A percentile compares a stretch with the other conserved stretches of the same genome.
These are phyloP conservation scores for Crenuchus spilurus DNA, from an alignment of 2,797 vertebrate genomes.

Conservation along the genomic window DNA sequence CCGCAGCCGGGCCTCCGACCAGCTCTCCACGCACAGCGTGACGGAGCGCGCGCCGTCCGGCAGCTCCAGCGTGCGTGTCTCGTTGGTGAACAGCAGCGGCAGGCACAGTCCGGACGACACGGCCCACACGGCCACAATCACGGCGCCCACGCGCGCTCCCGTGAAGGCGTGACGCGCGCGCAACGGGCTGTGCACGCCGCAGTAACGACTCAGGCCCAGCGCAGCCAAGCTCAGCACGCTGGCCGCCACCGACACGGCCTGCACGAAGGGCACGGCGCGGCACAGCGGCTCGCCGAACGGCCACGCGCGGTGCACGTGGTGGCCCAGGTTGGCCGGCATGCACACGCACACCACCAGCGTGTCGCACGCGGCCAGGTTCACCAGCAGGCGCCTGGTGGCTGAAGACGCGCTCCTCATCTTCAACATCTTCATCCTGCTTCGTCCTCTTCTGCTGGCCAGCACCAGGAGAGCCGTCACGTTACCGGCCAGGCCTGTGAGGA, in stretches of 20 bases:
- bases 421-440: not conserved
- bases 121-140: conserved; percentile 69
- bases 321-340: conserved; percentile 73
- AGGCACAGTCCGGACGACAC: conserved; percentile 65
- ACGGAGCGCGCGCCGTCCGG: conserved; percentile 59
- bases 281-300: conserved; percentile 73
- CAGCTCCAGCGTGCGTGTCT: conserved; percentile 62
- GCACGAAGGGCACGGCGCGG: conserved; percentile 71
- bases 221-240: conserved; percentile 72
- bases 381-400: conserved; percentile 68
- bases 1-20: conserved; percentile 65
- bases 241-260: conserved; percentile 72
- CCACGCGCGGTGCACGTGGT: conserved; percentile 72
- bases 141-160: conserved; percentile 56
- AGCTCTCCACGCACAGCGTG: conserved; percentile 69
- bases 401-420: conserved; percentile 50
- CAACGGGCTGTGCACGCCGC: conserved; percentile 71
- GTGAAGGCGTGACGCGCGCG: conserved; percentile 69
- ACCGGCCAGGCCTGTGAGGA: conserved; percentile 66
- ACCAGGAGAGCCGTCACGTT: conserved; percentile 70
- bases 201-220: conserved; percentile 73
- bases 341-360: conserved; percentile 76
- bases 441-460: conserved; percentile 60
- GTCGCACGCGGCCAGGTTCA: conserved; percentile 72
- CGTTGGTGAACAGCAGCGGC: conserved; percentile 69